phyloP scores from a whole-genome alignment of 1,140 invertebrate species.

The Latrodectus geometricus region DNA sequence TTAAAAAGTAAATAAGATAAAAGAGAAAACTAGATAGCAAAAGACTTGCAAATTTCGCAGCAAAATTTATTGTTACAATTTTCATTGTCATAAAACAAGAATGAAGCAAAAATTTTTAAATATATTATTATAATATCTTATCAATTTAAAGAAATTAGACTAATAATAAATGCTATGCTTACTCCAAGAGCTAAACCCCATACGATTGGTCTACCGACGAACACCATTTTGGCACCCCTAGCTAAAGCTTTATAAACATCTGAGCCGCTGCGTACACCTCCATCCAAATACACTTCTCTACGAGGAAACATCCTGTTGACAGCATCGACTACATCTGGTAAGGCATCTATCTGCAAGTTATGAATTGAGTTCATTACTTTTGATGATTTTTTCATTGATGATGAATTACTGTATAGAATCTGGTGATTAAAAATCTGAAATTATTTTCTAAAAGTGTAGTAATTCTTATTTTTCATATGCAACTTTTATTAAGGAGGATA shows the following conservation, averaged over 20 bases:
- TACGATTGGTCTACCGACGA: slow-evolving; percentile 86
- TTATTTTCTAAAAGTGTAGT: neutral
- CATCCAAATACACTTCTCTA: slow-evolving; percentile 87
- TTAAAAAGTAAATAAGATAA: no score
- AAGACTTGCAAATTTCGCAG: no score
- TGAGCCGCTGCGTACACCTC: slow-evolving; percentile 85
- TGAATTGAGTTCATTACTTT: slow-evolving; percentile 36
- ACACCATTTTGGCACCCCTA: slow-evolving; percentile 85
- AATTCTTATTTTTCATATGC: neutral
- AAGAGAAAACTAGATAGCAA: no score
- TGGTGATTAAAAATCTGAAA: neutral
- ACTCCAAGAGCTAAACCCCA: slow-evolving; percentile 82
- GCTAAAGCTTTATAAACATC: slow-evolving; percentile 93
- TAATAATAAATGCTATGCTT: slow-evolving; percentile 28
- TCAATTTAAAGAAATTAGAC: neutral
- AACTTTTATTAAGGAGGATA: neutral
- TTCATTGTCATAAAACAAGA: no score
- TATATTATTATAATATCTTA: no score
- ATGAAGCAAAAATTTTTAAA: no score
- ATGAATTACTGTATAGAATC: neutral
- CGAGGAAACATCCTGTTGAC: slow-evolving; percentile 76
- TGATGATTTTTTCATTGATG: no score
- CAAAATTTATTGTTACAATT: no score
- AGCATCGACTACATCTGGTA: slow-evolving; percentile 83
- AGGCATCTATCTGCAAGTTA: slow-evolving; percentile 80